Evolutionary conservation across 2,888 invertebrate species (phyloP).

Genomic region (Acanthosepion pharaonis): DNA sequence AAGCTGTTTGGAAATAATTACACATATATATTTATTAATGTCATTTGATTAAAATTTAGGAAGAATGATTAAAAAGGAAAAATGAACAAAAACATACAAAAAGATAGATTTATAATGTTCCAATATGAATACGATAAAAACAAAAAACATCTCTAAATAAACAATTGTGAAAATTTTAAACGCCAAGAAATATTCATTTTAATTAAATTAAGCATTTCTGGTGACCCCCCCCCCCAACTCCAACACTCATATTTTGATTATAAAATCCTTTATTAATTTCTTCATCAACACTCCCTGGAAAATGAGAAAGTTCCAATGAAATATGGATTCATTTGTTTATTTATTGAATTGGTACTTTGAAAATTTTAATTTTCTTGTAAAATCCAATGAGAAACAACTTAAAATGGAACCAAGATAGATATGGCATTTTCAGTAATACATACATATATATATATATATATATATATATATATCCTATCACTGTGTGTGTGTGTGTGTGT

Average conservation of each 20-base stretch:
- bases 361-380: no score
- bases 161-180: not conserved
- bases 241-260: not conserved
- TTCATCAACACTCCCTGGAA: conserved; percentile 33
- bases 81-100: not conserved
- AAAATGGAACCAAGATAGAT: no score
- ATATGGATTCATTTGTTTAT: not conserved
- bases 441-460: no score
- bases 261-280: not conserved
- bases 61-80: no score
- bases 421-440: no score
- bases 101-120: not conserved
- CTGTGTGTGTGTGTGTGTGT: no score
- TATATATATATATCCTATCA: no score
- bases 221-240: not conserved
- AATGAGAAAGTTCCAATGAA: not conserved
- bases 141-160: not conserved
- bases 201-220: conserved; percentile 9
- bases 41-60: no score
- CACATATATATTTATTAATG: no score
- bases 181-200: not conserved
- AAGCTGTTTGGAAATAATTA: no score
- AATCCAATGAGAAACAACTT: no score
- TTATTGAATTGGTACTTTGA: no score
- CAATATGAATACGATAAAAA: not conserved